A percentile compares a stretch with the other conserved stretches of the same genome.
Evolutionary conservation across 35 echinoderm and acorn worm species (phyloP).

Genomic region (Anneissia japonica): DNA sequence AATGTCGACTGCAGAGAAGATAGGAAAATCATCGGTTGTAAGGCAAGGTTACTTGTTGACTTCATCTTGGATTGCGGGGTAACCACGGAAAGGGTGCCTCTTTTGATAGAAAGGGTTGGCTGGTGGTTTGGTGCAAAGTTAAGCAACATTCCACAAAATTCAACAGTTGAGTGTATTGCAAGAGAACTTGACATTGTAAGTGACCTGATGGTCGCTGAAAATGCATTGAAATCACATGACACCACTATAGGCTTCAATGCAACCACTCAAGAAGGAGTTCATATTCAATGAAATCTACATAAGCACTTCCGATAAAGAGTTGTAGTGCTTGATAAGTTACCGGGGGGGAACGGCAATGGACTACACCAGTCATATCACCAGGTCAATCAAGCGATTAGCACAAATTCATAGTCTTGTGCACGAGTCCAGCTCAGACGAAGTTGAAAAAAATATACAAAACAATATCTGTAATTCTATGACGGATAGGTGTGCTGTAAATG

Average conservation of each 20-base stretch:
- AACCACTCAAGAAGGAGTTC: conserved; percentile 44
- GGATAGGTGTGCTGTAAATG: neutral
- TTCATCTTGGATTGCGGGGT: too few species aligned
- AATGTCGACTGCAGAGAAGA: too few species aligned
- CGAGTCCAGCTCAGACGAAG: too few species aligned
- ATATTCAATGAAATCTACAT: conserved; percentile 30
- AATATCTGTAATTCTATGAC: neutral
- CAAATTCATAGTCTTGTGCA: too few species aligned
- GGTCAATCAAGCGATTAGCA: neutral
- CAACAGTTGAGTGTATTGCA: conserved; percentile 27
- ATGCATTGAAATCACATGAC: neutral
- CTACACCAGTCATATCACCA: conserved; percentile 10
- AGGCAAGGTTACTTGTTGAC: too few species aligned
- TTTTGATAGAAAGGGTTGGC: too few species aligned
- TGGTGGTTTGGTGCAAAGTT: too few species aligned
- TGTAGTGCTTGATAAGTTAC: conserved; percentile 21
- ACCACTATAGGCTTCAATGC: conserved; percentile 37
- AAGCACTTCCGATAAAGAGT: neutral
- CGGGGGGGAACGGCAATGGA: conserved; percentile 31
- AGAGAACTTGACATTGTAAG: conserved; percentile 25
- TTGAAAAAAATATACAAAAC: too few species aligned
- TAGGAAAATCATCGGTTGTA: too few species aligned
- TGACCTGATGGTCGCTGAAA: neutral
- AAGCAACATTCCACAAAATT: neutral
- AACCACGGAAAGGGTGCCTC: too few species aligned